A percentile compares a stretch with the other conserved stretches of the same genome.
phyloP scores from a whole-genome alignment of 2,113 vertebrate species.

The Calyptomena viridis region DNA sequence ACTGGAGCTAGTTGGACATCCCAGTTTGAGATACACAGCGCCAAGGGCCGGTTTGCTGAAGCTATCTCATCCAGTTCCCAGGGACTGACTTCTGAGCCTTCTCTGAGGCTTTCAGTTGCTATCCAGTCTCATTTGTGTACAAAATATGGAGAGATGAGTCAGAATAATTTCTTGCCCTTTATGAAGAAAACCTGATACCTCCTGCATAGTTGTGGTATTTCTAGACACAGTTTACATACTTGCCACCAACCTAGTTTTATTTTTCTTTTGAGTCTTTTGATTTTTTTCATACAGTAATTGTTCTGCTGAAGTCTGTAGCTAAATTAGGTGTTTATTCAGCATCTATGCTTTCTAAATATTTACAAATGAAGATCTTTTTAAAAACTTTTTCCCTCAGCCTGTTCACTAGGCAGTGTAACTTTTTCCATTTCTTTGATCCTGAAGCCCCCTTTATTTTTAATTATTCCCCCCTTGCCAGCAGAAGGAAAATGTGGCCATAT shows the following conservation, averaged over 20 bases:
- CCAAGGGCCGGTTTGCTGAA: background rate
- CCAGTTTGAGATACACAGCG: background rate
- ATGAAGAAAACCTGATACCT: slow-evolving; percentile 44
- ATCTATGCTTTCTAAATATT: slow-evolving; percentile 57
- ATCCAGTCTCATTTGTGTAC: slow-evolving; percentile 27
- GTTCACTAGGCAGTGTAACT: background rate
- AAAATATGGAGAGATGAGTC: slow-evolving; percentile 26
- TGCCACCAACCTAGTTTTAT: slow-evolving; percentile 22
- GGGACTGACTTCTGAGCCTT: background rate
- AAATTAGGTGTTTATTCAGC: slow-evolving; percentile 49
- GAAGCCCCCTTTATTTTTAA: slow-evolving; percentile 16
- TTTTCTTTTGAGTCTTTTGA: slow-evolving; percentile 31
- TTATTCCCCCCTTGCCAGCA: slow-evolving; percentile 27
- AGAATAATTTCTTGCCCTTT: slow-evolving; percentile 41
- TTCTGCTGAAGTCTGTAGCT: slow-evolving; percentile 11
- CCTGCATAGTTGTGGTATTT: slow-evolving; percentile 22
- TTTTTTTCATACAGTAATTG: slow-evolving; percentile 34
- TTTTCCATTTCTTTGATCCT: slow-evolving; percentile 39
- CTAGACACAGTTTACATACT: slow-evolving; percentile 11
- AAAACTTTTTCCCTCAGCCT: background rate
- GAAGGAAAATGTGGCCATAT: background rate
- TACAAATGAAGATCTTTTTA: slow-evolving; percentile 24
- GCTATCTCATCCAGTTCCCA: background rate
- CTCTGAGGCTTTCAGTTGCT: slow-evolving; percentile 7
- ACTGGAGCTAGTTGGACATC: background rate